A percentile compares a stretch with the other conserved stretches of the same genome.
Evolutionary conservation across 2,888 invertebrate species (phyloP).

Genomic region (Apotomis turbidana): DNA sequence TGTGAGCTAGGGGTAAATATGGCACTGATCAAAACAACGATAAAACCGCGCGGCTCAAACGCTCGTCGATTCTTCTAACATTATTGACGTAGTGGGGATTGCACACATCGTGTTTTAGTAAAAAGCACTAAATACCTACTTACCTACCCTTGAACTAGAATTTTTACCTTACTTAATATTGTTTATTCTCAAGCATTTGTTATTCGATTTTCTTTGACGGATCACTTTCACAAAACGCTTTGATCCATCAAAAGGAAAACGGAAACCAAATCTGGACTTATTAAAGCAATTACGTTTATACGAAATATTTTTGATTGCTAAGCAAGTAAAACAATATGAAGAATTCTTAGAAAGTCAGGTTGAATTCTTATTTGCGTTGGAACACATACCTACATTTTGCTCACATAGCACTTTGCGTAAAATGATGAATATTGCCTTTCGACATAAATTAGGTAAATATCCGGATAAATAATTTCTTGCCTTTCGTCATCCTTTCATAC

Average conservation of each 20-base stretch:
- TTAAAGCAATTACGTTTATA: conserved; percentile 38
- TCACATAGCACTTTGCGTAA: neutral
- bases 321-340: conserved; percentile 24
- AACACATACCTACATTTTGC: neutral
- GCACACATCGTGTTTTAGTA: too few relatives aligned
- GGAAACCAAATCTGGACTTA: conserved; percentile 40
- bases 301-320: conserved; percentile 20
- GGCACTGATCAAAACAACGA: too few relatives aligned
- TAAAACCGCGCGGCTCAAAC: too few relatives aligned
- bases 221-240: conserved; percentile 24
- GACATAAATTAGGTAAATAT: neutral
- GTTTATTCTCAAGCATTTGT: conserved; percentile 3
- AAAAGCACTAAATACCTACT: too few relatives aligned
- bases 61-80: too few relatives aligned
- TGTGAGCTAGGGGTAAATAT: too few relatives aligned
- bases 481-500: too few relatives aligned
- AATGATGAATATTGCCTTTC: neutral
- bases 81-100: too few relatives aligned
- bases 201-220: conserved; percentile 12
- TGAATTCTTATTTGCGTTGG: neutral
- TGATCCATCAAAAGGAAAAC: conserved; percentile 40
- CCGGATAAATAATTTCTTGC: too few relatives aligned
- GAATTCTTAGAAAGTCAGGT: conserved; percentile 6
- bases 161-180: neutral
- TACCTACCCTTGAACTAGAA: neutral